Base-by-base conservation (phyloP, 2,888 invertebrate genomes). In the Camponotus fellah region DNA sequence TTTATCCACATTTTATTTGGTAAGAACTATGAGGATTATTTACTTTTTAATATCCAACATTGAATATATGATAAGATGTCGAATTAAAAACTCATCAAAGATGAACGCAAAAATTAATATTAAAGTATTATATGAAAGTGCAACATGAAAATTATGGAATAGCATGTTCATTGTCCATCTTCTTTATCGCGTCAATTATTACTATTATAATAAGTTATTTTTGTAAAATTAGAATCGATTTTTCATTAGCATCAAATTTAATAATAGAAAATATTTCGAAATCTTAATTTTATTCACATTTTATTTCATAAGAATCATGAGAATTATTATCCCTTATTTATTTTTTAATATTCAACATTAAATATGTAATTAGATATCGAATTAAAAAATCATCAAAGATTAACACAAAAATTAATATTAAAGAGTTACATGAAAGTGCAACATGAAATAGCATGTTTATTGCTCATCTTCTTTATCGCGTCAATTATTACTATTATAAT, bases 321-420 rank as follows among this genome's bases (percentile, higher is more conserved):
- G n/a, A 1, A 56, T 56, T 17, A 72, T 56, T 40, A 40, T 40
- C 26, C 26, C 2, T 26, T 26, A 72, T 26, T n/a, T 10, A 49
- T 40, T 40, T n/a, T 26, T 56, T 12, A 40, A 40, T 40, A 40
- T 4, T 21, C 9, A 40, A 14, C 26, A 21, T 21, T 58, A 21
- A 21, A 58, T 40, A 40, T 2, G 2, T 26, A 72, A 72, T 72
- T 6, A 58, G 58, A 12, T 1, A 0, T 56, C 14, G 9, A 53
- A 71, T 71, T 56, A 71, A 58, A 2, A n/a, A n/a, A 53, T 53
- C n/a, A 72, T 46, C 46, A 12, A 40, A 58, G 1, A 56, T 26
- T 5, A 40, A 21, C 69, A n/a, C n/a, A n/a, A n/a, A n/a, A n/a
- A n/a, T n/a, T n/a, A n/a, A n/a, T n/a, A n/a, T n/a, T n/a, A n/a